Evolutionary conservation across 1,140 invertebrate species (phyloP).

Genomic region (Doryteuthis pealeii): DNA sequence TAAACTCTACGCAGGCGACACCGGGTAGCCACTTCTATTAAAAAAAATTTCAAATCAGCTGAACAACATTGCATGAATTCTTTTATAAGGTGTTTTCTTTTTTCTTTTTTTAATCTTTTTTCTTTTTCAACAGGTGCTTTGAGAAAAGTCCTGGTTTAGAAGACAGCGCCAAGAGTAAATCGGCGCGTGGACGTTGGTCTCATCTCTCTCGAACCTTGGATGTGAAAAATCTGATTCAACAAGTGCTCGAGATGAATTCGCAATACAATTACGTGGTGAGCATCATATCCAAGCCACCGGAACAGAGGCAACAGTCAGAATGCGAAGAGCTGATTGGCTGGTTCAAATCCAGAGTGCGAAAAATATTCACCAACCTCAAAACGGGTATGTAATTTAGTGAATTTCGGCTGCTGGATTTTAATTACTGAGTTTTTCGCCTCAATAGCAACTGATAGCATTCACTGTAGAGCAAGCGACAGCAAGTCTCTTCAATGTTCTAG

Average conservation of each 20-base stretch:
- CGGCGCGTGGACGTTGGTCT: background rate
- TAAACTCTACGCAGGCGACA: too few species aligned
- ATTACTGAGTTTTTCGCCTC: background rate
- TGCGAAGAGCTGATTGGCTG: slow-evolving; percentile 40
- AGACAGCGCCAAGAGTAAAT: background rate
- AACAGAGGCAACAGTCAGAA: slow-evolving; percentile 34
- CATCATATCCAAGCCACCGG: slow-evolving; percentile 34
- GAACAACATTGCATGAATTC: too few species aligned
- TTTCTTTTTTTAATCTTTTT: too few species aligned
- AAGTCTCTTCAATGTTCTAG: too few species aligned
- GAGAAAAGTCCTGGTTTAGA: too few species aligned
- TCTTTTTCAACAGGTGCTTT: too few species aligned
- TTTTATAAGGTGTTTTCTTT: too few species aligned
- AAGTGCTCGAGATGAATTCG: slow-evolving; percentile 24
- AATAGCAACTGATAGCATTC: background rate
- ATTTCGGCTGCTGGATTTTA: too few species aligned
- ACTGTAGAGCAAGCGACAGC: too few species aligned
- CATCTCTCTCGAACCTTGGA: background rate
- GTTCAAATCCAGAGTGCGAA: slow-evolving; percentile 24
- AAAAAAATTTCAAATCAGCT: too few species aligned
- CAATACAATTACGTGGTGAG: slow-evolving; percentile 39
- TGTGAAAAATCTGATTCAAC: background rate
- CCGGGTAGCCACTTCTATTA: too few species aligned
- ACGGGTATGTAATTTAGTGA: background rate
- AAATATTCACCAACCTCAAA: background rate